phyloP scores from a whole-genome alignment of 2,113 vertebrate genomes.

The Hylia prasina region DNA sequence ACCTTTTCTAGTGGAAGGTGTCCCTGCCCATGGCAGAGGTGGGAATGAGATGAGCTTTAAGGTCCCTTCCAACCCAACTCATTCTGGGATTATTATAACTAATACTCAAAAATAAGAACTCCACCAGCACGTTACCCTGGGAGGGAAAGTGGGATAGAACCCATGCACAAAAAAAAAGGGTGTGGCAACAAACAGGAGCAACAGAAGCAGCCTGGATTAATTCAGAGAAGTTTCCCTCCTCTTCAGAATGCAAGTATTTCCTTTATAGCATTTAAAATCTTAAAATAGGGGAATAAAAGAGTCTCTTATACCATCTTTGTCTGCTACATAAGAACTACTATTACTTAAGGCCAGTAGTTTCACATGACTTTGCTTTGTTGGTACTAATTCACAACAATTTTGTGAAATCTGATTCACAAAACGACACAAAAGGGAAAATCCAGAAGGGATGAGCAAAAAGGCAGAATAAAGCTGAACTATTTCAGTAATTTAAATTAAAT shows the following conservation, averaged over 20 bases:
- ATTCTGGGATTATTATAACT: background rate
- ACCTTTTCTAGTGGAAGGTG: background rate
- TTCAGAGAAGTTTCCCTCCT: background rate
- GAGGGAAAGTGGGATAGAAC: background rate
- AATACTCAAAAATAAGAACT: background rate
- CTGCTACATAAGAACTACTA: background rate
- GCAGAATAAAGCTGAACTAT: background rate
- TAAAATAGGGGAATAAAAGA: background rate
- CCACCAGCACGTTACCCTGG: accelerated
- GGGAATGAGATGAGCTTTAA: background rate
- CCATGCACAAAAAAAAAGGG: background rate
- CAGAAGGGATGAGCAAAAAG: background rate
- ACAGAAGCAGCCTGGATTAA: background rate
- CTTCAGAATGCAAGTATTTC: background rate
- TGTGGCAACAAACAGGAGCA: background rate
- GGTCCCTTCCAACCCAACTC: background rate
- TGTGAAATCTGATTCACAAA: background rate
- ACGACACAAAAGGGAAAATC: background rate
- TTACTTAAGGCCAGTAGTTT: background rate
- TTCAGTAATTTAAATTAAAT: background rate
- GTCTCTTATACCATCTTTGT: background rate
- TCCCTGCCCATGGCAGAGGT: background rate
- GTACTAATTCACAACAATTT: background rate
- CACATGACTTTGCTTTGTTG: background rate
- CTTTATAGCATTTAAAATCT: background rate